Percentiles rank a stretch among this genome's conserved stretches.
phyloP scores from a whole-genome alignment of 2,888 invertebrate species.

The Apeira syringaria region DNA sequence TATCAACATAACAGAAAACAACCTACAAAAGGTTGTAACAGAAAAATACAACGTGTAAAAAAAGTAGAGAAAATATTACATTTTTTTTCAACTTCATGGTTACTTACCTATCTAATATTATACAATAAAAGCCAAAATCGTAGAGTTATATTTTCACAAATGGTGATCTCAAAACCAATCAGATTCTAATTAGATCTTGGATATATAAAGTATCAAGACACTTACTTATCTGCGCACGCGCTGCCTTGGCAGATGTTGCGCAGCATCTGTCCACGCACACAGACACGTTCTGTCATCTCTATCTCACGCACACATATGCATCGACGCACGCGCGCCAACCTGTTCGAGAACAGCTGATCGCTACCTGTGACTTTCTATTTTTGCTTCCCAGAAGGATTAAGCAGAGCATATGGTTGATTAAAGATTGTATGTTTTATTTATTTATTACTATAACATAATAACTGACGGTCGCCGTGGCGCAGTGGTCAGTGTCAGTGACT shows the following conservation, averaged over 20 bases:
- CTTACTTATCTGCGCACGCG: slow-evolving; percentile 49
- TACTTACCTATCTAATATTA: no score
- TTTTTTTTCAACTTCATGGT: no score
- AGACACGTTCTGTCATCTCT: slow-evolving; percentile 11
- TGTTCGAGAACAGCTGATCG: slow-evolving; percentile 69
- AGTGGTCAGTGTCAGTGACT: no score
- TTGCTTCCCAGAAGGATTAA: slow-evolving; percentile 36
- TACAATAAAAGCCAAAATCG: no score
- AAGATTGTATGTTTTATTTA: no score
- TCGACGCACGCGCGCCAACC: slow-evolving; percentile 49
- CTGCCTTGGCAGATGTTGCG: slow-evolving; percentile 65
- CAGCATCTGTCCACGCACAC: slow-evolving; percentile 71
- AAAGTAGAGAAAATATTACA: no score
- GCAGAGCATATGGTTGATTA: slow-evolving; percentile 4
- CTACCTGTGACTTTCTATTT: slow-evolving; percentile 63
- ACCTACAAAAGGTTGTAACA: no score
- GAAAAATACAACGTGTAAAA: no score
- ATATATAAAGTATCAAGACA: slow-evolving; percentile 55
- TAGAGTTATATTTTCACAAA: no score
- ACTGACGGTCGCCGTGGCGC: no score
- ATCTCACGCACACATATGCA: slow-evolving; percentile 37
- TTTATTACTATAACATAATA: no score
- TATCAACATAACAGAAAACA: no score
- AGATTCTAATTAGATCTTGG: slow-evolving; percentile 18
- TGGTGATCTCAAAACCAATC: not conserved